Base-by-base conservation (phyloP, 2,797 vertebrate species). In the Iguana delicatissima region DNA sequence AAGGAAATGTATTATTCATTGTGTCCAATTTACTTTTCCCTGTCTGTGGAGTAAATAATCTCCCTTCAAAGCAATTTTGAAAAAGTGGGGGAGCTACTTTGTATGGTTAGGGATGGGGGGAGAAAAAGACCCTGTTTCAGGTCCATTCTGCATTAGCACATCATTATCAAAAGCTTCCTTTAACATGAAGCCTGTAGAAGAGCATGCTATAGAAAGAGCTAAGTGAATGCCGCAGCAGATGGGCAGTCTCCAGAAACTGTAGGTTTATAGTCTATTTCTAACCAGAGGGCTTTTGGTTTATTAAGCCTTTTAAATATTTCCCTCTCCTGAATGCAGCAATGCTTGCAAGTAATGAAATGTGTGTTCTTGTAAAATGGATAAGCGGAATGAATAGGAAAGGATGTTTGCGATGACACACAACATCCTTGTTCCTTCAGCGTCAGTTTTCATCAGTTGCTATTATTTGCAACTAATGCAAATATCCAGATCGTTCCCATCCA, bases 1-100 rank as follows among this genome's bases (percentile, higher is more conserved):
- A 32, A 38, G 57, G 0, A 6, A 18, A 18, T 73, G 82, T 72
- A 24, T 88, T 24, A 24, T 86, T 90, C 89, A 81, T 89, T 35
- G 18, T 84, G 7, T 79, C 88, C 29, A 9, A 80, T 89, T 77
- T 80, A 90, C 42, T 90, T 92, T 91, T 91, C 76, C 86, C 18
- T 26, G 18, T 69, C 57, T 90, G 69, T 90, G 83, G 91, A 93
- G 73, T 76, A 84, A 89, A 64, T 89, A 87, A 32, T 90, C 92
- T 92, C 90, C 82, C 80, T 92, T 80, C 89, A 92, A 94, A 95
- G 72, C 57, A 46, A 46, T 64, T 20, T 76, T 87, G 91, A 90
- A 83, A 1, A 77, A 42, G 6, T 1, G 32, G 10, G 59, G 59
- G 0, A 46, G 16, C 73, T 80, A 81, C 55, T 89, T 93, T 3